Base-by-base conservation (phyloP, 2,888 invertebrate species). In the Apamea anceps region DNA sequence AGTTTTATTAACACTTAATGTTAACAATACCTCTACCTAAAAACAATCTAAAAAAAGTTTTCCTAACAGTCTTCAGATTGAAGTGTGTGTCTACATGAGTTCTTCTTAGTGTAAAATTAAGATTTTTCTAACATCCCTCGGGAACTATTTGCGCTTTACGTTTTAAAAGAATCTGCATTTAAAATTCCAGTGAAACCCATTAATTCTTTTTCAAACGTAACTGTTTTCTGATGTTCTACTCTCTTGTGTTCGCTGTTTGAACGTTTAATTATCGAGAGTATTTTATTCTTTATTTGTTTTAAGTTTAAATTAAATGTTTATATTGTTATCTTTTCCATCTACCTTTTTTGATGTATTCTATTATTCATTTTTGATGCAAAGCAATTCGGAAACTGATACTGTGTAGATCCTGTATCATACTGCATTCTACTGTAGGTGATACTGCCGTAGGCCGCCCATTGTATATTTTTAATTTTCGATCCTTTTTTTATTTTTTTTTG, bases 161-260 rank as follows among this genome's bases (percentile, higher is more conserved):
- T 76, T 79, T 72, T 72, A 77, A 79, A 83, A 77, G 76, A 83
- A 75, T 79, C 65, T 79, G 66, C 83, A 79, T 87, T 87, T 79
- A 72, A 77, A 85, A 80, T 74, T 84, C 75, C n/a, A 65, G 73
- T 48, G 70, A 72, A 86, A 76, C 60, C 77, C 71, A 80, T 85
- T 85, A 66, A 66, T 78, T 78, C 75, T 78, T 66, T 72, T 82
- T 71, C 72, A 72, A 77, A 77, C 62, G 62, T 75, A 51, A 70
- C 62, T 12, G 32, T 72, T 80, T 81, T 77, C 51, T 63, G 67
- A 81, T 62, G 62, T 28, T 72, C 57, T 32, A n/a, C 42, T 66
- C 54, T 73, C 62, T 66, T 60, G 77, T 80, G 65, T 77, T 75
- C 45, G 57, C 48, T 71, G 15, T 85, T 86, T 82, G 71, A 79